phyloP scores from a whole-genome alignment of 2,113 vertebrate genomes.

The Phylloscopus trochilus region DNA sequence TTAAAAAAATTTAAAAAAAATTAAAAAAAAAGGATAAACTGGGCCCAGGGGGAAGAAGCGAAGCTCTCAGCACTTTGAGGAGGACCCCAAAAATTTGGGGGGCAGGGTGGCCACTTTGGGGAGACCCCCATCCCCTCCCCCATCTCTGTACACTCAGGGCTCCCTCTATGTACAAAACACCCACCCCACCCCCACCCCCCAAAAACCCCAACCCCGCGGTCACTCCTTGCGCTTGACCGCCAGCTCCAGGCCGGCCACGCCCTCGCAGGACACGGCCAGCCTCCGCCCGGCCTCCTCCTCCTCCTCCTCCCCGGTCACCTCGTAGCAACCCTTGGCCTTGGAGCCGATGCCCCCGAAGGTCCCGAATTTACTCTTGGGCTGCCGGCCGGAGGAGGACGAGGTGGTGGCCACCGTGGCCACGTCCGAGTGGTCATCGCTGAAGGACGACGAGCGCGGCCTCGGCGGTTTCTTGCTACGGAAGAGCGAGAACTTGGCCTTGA shows the following conservation, averaged over 20 bases:
- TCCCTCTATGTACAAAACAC: slow-evolving; percentile 35
- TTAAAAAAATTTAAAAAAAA: background rate
- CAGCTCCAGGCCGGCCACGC: slow-evolving; percentile 72
- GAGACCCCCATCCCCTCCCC: background rate
- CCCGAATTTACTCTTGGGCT: slow-evolving; percentile 87
- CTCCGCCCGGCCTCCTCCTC: slow-evolving; percentile 47
- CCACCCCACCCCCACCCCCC: too few species aligned
- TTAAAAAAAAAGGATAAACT: too few species aligned
- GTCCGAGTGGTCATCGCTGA: slow-evolving; percentile 80
- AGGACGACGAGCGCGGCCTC: slow-evolving; percentile 84
- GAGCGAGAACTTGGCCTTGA: slow-evolving; percentile 84
- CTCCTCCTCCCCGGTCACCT: slow-evolving; percentile 88
- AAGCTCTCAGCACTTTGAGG: background rate
- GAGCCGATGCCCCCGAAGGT: slow-evolving; percentile 93
- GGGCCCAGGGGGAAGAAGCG: too few species aligned
- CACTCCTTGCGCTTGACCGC: slow-evolving; percentile 80
- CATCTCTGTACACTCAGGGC: background rate
- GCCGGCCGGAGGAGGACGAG: slow-evolving; percentile 76
- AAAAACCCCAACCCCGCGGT: too few species aligned
- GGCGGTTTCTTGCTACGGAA: slow-evolving; percentile 79
- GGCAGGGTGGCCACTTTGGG: too few species aligned
- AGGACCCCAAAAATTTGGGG: background rate
- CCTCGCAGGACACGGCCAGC: slow-evolving; percentile 65
- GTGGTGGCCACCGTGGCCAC: too few species aligned
- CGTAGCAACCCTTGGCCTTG: slow-evolving; percentile 90